A percentile compares a stretch with the other conserved stretches of the same genome.
Evolutionary conservation across 2,113 vertebrate species (phyloP).

Genomic region (Zonotrichia leucophrys): DNA sequence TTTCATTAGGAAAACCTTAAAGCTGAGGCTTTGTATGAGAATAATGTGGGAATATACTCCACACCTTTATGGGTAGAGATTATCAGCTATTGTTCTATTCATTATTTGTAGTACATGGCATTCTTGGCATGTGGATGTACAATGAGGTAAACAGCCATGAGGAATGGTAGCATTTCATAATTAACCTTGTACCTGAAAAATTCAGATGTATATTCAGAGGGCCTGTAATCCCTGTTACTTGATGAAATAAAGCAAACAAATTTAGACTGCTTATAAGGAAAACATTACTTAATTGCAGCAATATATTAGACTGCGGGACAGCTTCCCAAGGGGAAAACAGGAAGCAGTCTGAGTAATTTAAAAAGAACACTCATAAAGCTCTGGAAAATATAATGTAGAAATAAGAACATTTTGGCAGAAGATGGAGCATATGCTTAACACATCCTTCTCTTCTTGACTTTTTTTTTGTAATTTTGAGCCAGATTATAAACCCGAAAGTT

Average conservation of each 20-base stretch:
- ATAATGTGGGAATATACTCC: neutral
- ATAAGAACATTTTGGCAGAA: neutral
- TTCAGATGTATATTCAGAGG: neutral
- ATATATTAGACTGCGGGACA: neutral
- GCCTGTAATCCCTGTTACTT: neutral
- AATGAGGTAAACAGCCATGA: neutral
- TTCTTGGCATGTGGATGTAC: neutral
- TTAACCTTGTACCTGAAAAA: neutral
- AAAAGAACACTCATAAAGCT: neutral
- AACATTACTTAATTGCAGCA: neutral
- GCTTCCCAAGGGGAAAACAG: neutral
- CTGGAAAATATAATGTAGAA: slow-evolving; percentile 5
- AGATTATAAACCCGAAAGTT: neutral
- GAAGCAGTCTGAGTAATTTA: slow-evolving; percentile 2
- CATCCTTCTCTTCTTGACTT: neutral
- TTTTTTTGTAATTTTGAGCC: neutral
- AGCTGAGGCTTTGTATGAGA: neutral
- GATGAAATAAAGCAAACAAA: neutral
- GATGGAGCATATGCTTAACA: neutral
- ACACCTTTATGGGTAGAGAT: neutral
- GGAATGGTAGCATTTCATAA: neutral
- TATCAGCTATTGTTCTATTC: neutral
- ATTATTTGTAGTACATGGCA: neutral
- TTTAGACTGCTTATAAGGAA: neutral
- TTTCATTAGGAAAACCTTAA: neutral